Evolutionary conservation across 2,888 invertebrate species (phyloP), one percentile per base, ranked within the genome.

Genomic region (Odontomyia ornata): DNA sequence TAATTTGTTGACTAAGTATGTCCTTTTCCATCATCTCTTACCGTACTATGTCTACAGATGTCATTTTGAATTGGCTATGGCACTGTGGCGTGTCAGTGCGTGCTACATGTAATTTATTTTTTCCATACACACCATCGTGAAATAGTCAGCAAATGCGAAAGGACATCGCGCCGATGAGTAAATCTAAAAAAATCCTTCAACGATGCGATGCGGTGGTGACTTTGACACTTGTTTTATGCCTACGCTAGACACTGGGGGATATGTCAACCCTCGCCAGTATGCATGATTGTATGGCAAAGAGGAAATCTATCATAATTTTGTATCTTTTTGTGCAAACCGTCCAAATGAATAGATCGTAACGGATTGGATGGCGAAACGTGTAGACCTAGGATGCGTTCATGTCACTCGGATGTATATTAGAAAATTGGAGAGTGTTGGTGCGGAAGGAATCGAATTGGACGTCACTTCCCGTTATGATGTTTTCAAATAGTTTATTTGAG

Each of bases 381-480:
- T 77, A 79, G 80, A 80, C 79, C 78, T 77, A 79, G 79, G 78
- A 79, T 77, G 78, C 76, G 76, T 75, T 71, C 77, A 77, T 60
- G 15, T 15, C 21, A 11, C 7, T 25, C 57, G 77, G 73, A 43
- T 36, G 64, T 75, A 80, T 80, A 81, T 80, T 82, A 81, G 81
- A 82, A 83, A 84, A 84, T 83, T 85, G 83, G 82, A 84, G 84
- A 85, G 85, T 85, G 86, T 85, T 85, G 86, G 84, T 82, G 84
- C 83, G 84, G 85, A 85, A 85, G 83, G 82, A 85, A 85, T 85
- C 83, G 84, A 85, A 85, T 85, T 84, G 84, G 85, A 85, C 82
- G 79, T 80, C 80, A 76, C 77, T 80, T 77, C 77, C 52, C 52
- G 52, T 52, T 52, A 15, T 15, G 15, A 9, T 52, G 52, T 52